Conservation (phyloP, 2,888 invertebrate species). For the Lasioglossum villosulum region DNA sequence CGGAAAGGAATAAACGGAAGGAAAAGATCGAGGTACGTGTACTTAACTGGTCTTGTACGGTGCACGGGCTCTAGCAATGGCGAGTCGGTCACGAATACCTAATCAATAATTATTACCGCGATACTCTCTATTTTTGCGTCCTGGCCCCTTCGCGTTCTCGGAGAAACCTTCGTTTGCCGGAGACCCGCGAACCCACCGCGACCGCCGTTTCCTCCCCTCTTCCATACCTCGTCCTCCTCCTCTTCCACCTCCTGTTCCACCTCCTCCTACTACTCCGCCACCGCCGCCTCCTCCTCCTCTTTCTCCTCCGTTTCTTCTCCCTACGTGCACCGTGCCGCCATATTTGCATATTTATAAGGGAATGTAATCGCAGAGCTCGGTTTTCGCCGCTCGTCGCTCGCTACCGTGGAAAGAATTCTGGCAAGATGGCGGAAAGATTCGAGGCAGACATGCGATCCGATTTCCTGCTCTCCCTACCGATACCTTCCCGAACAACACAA, state of each 20-base stretch:
- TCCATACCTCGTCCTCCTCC: slow-evolving; percentile 41
- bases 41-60: slow-evolving; percentile 61
- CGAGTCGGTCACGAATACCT: slow-evolving; percentile 81
- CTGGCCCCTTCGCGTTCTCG: slow-evolving; percentile 58
- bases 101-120: slow-evolving; percentile 83
- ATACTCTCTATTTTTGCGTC: slow-evolving; percentile 80
- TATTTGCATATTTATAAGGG: slow-evolving; percentile 85
- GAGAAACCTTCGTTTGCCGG: slow-evolving; percentile 47
- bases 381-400: slow-evolving; percentile 82
- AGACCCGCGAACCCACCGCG: slow-evolving; percentile 62
- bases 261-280: slow-evolving; percentile 39
- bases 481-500: slow-evolving; percentile 53
- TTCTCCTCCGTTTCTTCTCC: slow-evolving; percentile 64
- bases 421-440: slow-evolving; percentile 84
- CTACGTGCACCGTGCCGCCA: slow-evolving; percentile 72
- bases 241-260: slow-evolving; percentile 44
- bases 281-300: slow-evolving; percentile 54
- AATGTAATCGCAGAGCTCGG: slow-evolving; percentile 83
- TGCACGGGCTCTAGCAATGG: slow-evolving; percentile 66
- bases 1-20: slow-evolving; percentile 7
- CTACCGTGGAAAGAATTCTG: slow-evolving; percentile 78
- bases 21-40: slow-evolving; percentile 55
- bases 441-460: slow-evolving; percentile 84
- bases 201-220: slow-evolving; percentile 49
- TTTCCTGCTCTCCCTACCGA: slow-evolving; percentile 73